These are phyloP conservation scores for Pelosia muscerda DNA, from an alignment of 2,888 invertebrate species.

Conservation along the genomic window DNA sequence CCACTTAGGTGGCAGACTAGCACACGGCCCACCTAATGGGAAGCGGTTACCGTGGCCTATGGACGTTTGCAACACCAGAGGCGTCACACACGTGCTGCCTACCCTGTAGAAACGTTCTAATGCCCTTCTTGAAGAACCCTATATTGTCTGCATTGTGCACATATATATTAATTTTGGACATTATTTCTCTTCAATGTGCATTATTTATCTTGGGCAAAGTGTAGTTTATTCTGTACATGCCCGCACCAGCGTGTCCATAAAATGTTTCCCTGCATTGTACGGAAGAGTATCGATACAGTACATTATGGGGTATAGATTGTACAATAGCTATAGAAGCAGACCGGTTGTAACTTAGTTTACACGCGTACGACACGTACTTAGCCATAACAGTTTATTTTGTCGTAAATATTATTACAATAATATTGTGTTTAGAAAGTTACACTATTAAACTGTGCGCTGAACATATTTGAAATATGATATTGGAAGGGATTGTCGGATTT, in stretches of 20 bases:
- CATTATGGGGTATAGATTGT: slow-evolving; percentile 15
- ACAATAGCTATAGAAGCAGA: slow-evolving; percentile 17
- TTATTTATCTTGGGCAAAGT: not conserved
- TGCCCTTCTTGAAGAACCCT: too few relatives aligned
- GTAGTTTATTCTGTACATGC: slow-evolving; percentile 11
- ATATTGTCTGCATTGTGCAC: too few relatives aligned
- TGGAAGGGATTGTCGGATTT: not conserved
- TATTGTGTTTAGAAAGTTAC: not conserved
- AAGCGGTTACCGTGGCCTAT: too few relatives aligned
- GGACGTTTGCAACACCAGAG: too few relatives aligned
- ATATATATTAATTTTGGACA: not conserved
- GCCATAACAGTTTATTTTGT: slow-evolving; percentile 4
- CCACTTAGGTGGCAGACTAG: too few relatives aligned
- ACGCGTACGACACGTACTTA: slow-evolving; percentile 18
- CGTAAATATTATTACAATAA: not conserved
- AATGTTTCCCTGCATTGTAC: slow-evolving; percentile 13
- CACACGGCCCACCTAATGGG: too few relatives aligned
- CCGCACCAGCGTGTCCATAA: slow-evolving; percentile 14
- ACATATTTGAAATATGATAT: not conserved
- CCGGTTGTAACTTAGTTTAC: slow-evolving; percentile 10
- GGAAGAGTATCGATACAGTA: slow-evolving; percentile 2
- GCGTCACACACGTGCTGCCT: too few relatives aligned
- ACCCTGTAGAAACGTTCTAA: too few relatives aligned
- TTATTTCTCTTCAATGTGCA: not conserved
- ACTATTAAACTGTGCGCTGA: not conserved